phyloP scores from a whole-genome alignment of 2,113 vertebrate genomes.

The Epinephelus moara region DNA sequence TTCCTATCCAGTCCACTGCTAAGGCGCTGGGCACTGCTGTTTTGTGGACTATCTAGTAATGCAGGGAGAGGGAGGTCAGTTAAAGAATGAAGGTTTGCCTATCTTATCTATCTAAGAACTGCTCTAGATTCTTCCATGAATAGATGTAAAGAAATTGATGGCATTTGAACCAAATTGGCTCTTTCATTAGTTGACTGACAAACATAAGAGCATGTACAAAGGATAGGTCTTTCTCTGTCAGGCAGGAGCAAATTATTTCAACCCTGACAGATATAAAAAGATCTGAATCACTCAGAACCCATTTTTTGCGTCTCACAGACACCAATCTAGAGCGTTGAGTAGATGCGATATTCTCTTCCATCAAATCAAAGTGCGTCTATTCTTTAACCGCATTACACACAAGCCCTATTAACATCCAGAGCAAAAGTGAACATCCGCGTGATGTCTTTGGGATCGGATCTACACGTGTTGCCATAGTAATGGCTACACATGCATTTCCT shows the following conservation, averaged over 20 bases:
- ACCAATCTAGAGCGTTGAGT: background rate
- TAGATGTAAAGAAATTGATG: background rate
- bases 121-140: background rate
- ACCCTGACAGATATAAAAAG: background rate
- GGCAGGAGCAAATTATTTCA: background rate
- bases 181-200: background rate
- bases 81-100: background rate
- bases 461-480: conserved; percentile 23
- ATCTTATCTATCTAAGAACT: background rate
- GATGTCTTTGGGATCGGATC: background rate
- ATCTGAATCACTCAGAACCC: background rate
- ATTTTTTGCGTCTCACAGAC: background rate
- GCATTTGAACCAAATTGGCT: background rate
- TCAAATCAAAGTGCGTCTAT: background rate
- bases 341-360: background rate
- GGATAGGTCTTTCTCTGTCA: background rate
- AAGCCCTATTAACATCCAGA: background rate
- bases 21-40: conserved; percentile 94
- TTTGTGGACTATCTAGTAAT: conserved; percentile 91
- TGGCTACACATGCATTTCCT: background rate
- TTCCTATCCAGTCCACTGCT: conserved; percentile 98
- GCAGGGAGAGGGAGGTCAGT: background rate
- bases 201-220: background rate
- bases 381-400: background rate
- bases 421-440: background rate